Percentiles rank a stretch among this genome's conserved stretches.
phyloP scores from a whole-genome alignment of 2,888 invertebrate genomes.

The Thera britannica region DNA sequence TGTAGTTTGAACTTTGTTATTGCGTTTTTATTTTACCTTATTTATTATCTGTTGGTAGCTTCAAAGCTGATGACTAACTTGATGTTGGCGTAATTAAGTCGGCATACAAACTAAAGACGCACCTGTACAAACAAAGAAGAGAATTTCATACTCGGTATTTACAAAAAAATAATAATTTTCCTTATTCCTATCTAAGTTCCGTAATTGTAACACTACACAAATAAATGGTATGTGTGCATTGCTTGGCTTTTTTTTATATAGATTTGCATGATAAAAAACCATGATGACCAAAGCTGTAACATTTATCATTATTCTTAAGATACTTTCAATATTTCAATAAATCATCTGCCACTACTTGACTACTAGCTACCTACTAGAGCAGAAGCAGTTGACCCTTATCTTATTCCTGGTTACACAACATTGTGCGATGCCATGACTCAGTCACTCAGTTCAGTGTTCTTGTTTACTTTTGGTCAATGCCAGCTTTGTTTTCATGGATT shows the following conservation, averaged over 20 bases:
- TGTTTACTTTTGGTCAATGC: constrained; percentile 20
- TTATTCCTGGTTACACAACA: constrained; percentile 44
- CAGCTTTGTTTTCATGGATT: constrained; percentile 13
- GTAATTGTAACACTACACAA: not conserved
- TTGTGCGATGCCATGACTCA: constrained; percentile 45
- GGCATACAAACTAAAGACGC: not conserved
- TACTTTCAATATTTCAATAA: not conserved
- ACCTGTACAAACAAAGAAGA: not conserved
- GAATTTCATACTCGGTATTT: not conserved
- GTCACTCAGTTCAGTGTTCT: constrained; percentile 28
- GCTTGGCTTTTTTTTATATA: not conserved
- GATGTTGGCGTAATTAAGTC: not conserved
- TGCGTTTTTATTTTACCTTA: constrained; percentile 11
- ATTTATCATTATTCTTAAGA: not conserved
- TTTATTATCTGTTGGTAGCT: not conserved
- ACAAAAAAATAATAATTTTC: not conserved
- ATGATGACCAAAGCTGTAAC: too few species aligned
- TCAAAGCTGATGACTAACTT: not conserved
- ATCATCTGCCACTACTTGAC: not conserved
- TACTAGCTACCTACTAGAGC: not conserved
- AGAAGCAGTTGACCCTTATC: constrained; percentile 36
- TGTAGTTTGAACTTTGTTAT: not conserved
- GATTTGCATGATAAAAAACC: too few species aligned
- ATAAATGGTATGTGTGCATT: not conserved
- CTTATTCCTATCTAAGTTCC: constrained; percentile 1